Base-by-base conservation (phyloP, 1,140 invertebrate species). In the Pseudomyrmex sp. region DNA sequence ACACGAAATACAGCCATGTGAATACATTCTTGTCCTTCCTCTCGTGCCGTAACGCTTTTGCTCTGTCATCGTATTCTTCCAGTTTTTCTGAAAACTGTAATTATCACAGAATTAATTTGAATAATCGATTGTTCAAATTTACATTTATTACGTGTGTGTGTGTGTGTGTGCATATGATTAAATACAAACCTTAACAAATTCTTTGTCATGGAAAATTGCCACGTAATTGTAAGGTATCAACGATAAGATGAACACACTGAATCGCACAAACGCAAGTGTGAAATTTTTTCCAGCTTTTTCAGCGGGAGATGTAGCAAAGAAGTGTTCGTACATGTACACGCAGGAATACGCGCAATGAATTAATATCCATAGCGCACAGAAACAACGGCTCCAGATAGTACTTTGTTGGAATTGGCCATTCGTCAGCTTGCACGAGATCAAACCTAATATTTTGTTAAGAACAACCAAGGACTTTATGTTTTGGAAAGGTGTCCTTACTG, bases 21-120 rank as follows among this genome's bases (percentile, higher is more conserved):
- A 77, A 77, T 46, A 20, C 10, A n/a, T 77, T 48, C 2, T 77
- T 66, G 4, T 77, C 75, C 4, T 68, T 68, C 3, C 75, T 77
- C 10, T 20, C 50, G 15, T 77, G 13, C 3, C 62, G 50, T 13
- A 77, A 23, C 56, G 8, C 12, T 26, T 26, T 58, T 8, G 35
- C 75, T 13, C n/a, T 44, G 9, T 77, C 62, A 18, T 77, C 75
- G 0, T 77, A 77, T 4, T 50, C n/a, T 20, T 66, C 8, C 7
- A 77, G 50, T 26, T 66, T 66, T 5, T 77, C 13, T 12, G 50
- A 77, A 7, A 77, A 56, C 75, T 77, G 4, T 9, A 56, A 44
- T 0, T 2, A 76, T 54, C 9, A 54, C 8, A 1, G 12, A 5
- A 75, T 2, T 7, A 20, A 12, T 18, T 7, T 35, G 5, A 26